Evolutionary conservation across 2,113 vertebrate genomes (phyloP), one percentile per base, ranked within the genome.

Genomic region (Callopanchax toddi): DNA sequence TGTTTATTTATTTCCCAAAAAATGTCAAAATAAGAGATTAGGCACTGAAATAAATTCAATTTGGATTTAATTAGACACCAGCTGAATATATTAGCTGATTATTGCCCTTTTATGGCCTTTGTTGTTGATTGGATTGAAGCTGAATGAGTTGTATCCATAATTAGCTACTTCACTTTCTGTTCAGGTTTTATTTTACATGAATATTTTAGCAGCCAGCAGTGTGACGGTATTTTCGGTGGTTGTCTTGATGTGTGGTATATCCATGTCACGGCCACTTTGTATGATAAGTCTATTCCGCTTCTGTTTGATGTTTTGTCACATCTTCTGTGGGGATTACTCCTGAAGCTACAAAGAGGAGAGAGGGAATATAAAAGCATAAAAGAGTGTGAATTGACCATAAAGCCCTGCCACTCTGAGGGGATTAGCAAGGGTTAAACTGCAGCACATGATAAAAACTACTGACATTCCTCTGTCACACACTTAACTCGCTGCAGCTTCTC

Each of bases 381-480:
- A 76, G 71, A 55, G 74, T 84, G 76, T 75, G 76, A 82, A 85
- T 74, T 84, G 80, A 82, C 82, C 83, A 66, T 67, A 84, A 74
- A 82, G 79, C 71, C 49, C 43, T 49, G 60, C 29, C 45, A 62
- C 81, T 83, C 73, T 72, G 67, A 82, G 18, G 85, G 79, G 81
- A 87, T 89, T 86, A 86, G 76, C 79, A 81, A 74, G 84, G 82
- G 83, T 86, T 87, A 86, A 86, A 87, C 76, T 74, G 49, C 68
- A 71, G 70, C 60, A 50, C 3, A 43, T 17, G 70, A 81, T 83
- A 73, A 71, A 76, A 48, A 43, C 26, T 4, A 50, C 63, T 43
- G 67, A 37, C 67, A 78, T 56, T 72, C 78, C 23, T 60, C 54
- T 57, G 57, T 60, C 59, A 58, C 75, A 71, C 62, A 74, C 46